These are phyloP conservation scores for Porphyrio hochstetteri DNA, from an alignment of 2,113 vertebrate genomes.

Conservation along the genomic window DNA sequence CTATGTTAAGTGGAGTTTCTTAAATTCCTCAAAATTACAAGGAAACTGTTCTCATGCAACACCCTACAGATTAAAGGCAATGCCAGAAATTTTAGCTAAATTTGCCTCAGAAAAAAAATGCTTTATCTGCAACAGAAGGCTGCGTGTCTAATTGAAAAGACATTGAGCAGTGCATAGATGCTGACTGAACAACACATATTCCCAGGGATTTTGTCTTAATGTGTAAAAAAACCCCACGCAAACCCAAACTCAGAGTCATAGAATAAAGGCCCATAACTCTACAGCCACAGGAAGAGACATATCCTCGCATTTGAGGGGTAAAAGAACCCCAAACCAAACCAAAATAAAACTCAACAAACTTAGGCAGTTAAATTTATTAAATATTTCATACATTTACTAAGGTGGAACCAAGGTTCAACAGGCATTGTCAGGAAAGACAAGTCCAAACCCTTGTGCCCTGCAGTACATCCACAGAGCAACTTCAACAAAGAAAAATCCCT, in stretches of 20 bases:
- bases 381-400: not conserved
- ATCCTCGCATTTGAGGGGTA: not conserved
- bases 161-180: not conserved
- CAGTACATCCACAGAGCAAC: not conserved
- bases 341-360: not conserved
- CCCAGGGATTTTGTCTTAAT: not conserved
- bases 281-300: not conserved
- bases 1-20: not conserved
- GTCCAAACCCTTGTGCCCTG: not conserved
- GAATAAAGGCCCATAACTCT: not conserved
- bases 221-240: not conserved
- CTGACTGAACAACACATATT: not conserved
- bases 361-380: not conserved
- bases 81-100: not conserved
- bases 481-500: not conserved
- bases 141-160: not conserved
- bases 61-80: not conserved
- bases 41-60: not conserved
- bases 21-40: not conserved
- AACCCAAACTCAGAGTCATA: not conserved
- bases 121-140: conserved; percentile 1
- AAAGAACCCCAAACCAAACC: too few species aligned
- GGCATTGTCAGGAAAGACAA: not conserved
- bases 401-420: not conserved
- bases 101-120: not conserved